These are phyloP conservation scores for Heliangelus exortis DNA, from an alignment of 2,797 vertebrate genomes.

Conservation along the genomic window DNA sequence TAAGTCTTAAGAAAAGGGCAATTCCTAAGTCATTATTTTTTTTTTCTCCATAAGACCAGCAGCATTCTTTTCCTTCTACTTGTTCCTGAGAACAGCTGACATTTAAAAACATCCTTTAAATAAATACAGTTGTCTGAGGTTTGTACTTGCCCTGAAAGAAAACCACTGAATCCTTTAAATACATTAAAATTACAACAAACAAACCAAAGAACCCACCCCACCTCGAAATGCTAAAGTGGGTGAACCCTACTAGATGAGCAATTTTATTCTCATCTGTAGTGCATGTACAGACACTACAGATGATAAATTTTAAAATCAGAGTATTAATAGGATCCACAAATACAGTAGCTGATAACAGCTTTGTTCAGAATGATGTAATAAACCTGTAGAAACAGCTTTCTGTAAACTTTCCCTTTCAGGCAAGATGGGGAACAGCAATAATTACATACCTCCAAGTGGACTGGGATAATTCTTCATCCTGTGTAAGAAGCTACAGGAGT, in stretches of 20 bases:
- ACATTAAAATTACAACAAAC: not conserved
- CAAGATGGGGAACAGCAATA: not conserved
- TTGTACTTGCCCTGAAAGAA: not conserved
- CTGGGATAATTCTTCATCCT: not conserved
- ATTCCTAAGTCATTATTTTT: not conserved
- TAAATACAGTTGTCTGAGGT: conserved; percentile 1
- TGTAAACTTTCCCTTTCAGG: not conserved
- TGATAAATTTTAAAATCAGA: conserved; percentile 1
- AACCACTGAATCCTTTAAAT: not conserved
- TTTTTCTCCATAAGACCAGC: not conserved
- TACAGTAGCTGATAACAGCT: not conserved
- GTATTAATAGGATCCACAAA: not conserved
- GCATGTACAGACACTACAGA: not conserved
- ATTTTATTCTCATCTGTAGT: not conserved
- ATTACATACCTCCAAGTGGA: not conserved
- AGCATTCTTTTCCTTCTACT: not conserved
- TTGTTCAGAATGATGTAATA: not conserved
- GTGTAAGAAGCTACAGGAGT: not conserved
- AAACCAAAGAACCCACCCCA: not conserved
- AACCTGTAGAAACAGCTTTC: conserved; percentile 2
- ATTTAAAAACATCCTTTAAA: not conserved
- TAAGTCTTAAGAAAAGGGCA: not conserved
- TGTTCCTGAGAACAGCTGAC: not conserved
- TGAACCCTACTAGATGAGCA: not conserved
- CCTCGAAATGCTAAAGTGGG: not conserved